A percentile compares a stretch with the other conserved stretches of the same genome.
These are phyloP conservation scores for Cryptophagus acutangulus DNA, from an alignment of 2,888 invertebrate species.

Conservation along the genomic window DNA sequence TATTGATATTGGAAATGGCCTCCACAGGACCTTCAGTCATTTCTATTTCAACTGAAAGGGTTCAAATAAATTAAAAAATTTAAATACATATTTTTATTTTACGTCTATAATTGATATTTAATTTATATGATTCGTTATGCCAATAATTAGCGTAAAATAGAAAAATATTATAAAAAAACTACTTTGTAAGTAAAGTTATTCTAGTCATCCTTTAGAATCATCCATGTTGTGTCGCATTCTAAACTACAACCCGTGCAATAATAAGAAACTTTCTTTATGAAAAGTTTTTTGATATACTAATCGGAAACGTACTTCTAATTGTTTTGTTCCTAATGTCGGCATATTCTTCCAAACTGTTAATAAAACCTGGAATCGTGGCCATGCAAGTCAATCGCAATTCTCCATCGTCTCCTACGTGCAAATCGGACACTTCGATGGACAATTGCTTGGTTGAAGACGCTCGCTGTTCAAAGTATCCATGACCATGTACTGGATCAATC, in stretches of 20 bases:
- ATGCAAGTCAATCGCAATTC: constrained; percentile 69
- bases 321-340: constrained; percentile 70
- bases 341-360: constrained; percentile 65
- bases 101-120: too few species aligned
- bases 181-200: too few species aligned
- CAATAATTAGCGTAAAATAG: too few species aligned
- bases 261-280: too few species aligned
- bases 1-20: constrained; percentile 18
- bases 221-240: too few species aligned
- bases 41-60: constrained; percentile 33
- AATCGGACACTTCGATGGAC: constrained; percentile 67
- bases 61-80: background rate
- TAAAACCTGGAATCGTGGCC: constrained; percentile 72
- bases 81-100: background rate
- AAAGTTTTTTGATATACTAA: too few species aligned
- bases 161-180: too few species aligned
- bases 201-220: too few species aligned
- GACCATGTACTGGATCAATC: constrained; percentile 54
- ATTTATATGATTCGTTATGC: too few species aligned
- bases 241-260: too few species aligned
- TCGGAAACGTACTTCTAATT: constrained; percentile 60
- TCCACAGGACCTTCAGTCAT: constrained; percentile 35
- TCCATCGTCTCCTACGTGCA: constrained; percentile 66
- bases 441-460: constrained; percentile 63
- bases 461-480: constrained; percentile 44